Percentiles rank a stretch among this genome's conserved stretches.
Conservation (phyloP, 2,113 vertebrate species). For the Oxyruncus cristatus region DNA sequence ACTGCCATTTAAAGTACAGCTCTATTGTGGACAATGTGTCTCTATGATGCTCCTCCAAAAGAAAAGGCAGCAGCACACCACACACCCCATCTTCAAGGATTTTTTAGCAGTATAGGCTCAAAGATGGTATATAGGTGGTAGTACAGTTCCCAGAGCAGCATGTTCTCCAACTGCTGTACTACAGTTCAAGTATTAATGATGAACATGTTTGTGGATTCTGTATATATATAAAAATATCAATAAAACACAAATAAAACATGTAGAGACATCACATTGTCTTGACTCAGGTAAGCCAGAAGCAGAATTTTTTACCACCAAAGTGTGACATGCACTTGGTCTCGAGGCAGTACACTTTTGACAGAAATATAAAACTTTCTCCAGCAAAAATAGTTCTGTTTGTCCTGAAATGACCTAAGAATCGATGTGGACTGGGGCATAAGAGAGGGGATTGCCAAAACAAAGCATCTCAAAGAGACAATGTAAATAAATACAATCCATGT, state of each 20-base stretch:
- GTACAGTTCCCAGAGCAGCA: background rate
- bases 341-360: background rate
- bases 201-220: background rate
- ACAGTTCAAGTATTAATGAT: background rate
- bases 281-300: background rate
- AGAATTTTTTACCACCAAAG: background rate
- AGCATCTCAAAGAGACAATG: background rate
- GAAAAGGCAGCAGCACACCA: background rate
- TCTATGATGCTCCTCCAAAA: background rate
- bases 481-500: background rate
- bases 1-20: background rate
- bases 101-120: background rate
- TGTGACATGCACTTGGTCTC: background rate
- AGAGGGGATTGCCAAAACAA: background rate
- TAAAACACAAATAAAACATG: background rate
- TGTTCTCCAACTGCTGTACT: background rate
- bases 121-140: background rate
- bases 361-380: background rate
- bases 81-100: background rate
- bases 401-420: background rate
- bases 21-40: no score
- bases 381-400: background rate
- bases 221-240: background rate
- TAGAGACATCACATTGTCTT: background rate
- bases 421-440: background rate